Evolutionary conservation across 1,140 invertebrate species (phyloP), one percentile per base, ranked within the genome.

Genomic region (Elysia chlorotica): DNA sequence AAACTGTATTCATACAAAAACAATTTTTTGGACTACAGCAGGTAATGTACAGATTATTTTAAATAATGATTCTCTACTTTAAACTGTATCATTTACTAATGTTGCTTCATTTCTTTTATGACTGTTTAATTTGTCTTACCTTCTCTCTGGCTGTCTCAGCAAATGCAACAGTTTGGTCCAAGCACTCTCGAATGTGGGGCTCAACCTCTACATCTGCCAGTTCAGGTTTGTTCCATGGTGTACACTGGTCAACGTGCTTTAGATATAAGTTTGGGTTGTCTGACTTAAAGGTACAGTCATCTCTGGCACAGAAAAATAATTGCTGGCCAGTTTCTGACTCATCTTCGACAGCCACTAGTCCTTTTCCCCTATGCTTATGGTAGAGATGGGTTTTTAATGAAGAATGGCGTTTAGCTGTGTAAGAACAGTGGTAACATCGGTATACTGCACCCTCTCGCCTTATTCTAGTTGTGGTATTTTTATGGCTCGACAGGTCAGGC

Each of bases 341-440:
- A 76, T 78, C 76, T 67, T 82, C 83, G 14, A 81, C 30, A 30
- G 76, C 81, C 75, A 81, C 78, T 48, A 84, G 63, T 2, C 78
- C 75, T 68, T 74, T 78, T 5, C 81, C 81, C 48, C 35, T 63
- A 67, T 83, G 83, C 33, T 75, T 79, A 33, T 74, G 57, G 25
- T 79, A 74, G 19, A 79, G 65, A 68, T 80, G 80, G 57, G 28
- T 57, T 41, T 71, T 77, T 17, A 82, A 65, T 23, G 63, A 65
- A 6, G 54, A 66, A 31, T 66, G 53, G 19, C 71, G 19, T 23
- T 76, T 76, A 30, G 78, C 70, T 71, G 68, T 80, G 54, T 79
- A 83, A 31, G 75, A 76, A 73, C 83, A 84, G 65, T 83, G 81
- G 66, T 75, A 81, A 72, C 83, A 84, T 68, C 79, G 78, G 71